Conservation (phyloP, 2,797 vertebrate species). For the Acrossocheilus fasciatus region DNA sequence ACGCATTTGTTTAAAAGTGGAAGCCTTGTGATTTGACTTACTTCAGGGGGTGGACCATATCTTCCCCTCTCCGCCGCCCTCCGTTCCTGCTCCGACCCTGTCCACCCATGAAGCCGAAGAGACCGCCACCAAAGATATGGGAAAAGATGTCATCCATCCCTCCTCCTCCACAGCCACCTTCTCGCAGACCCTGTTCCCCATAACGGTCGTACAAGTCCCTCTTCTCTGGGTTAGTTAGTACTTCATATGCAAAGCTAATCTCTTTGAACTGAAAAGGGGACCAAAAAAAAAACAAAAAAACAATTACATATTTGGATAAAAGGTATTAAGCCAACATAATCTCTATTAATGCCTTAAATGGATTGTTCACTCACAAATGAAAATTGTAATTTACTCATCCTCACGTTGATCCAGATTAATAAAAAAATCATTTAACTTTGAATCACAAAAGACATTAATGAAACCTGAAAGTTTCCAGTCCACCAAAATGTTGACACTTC, state of each 20-base stretch:
- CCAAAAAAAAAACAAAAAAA: neutral
- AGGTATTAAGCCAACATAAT: neutral
- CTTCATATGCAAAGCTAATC: constrained; percentile 99
- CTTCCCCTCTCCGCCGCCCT: constrained; percentile 94
- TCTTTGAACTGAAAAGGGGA: constrained; percentile 90
- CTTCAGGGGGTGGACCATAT: constrained; percentile 99
- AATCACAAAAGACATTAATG: neutral
- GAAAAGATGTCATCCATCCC: constrained; percentile 99
- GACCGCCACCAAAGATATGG: constrained; percentile 96
- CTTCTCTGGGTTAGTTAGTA: constrained; percentile 96
- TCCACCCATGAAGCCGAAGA: constrained; percentile 97
- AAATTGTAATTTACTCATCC: neutral
- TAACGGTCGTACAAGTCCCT: constrained; percentile 96
- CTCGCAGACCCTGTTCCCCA: constrained; percentile 96
- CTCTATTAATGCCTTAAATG: neutral
- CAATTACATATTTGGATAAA: neutral
- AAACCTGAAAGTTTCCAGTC: neutral
- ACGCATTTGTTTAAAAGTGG: neutral
- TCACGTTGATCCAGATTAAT: neutral
- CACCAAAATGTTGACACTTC: neutral
- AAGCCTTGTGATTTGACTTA: constrained; percentile 69
- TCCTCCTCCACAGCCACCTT: constrained; percentile 92
- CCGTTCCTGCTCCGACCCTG: constrained; percentile 93
- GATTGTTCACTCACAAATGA: neutral
- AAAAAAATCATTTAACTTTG: neutral